Evolutionary conservation across 2,888 invertebrate species (phyloP).

Genomic region (Cinara cedri): DNA sequence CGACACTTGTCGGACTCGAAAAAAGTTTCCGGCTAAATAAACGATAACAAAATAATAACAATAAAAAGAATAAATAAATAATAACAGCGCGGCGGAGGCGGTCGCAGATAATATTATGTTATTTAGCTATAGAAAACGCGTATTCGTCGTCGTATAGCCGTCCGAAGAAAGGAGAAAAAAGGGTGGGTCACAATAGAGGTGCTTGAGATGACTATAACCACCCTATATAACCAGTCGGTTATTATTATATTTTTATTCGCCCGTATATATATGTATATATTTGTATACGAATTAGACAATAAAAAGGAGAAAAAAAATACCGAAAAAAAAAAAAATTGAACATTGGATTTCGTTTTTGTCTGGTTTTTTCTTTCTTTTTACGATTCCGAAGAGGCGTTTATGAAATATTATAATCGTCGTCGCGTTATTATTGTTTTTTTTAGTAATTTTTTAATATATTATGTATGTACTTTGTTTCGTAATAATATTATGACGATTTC

Average conservation of each 20-base stretch:
- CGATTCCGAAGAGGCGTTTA: slow-evolving; percentile 36
- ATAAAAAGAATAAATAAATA: slow-evolving; percentile 1
- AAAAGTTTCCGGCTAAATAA: slow-evolving; percentile 12
- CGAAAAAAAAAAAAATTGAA: slow-evolving; percentile 34
- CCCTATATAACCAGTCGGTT: slow-evolving; percentile 39
- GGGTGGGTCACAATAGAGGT: slow-evolving; percentile 50
- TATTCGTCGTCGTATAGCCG: slow-evolving; percentile 21
- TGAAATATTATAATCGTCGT: slow-evolving; percentile 36
- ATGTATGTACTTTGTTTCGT: no score
- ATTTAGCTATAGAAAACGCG: slow-evolving; percentile 10
- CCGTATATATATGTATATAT: no score
- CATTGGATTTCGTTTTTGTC: slow-evolving; percentile 45
- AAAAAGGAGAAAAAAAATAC: background rate
- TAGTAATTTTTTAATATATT: no score
- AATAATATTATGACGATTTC: no score
- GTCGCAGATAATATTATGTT: background rate
- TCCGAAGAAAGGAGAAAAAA: slow-evolving; percentile 19
- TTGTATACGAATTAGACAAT: slow-evolving; percentile 44
- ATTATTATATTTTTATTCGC: slow-evolving; percentile 48
- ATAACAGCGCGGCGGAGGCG: background rate
- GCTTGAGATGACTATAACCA: slow-evolving; percentile 45
- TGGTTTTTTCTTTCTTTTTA: slow-evolving; percentile 25
- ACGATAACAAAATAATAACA: background rate
- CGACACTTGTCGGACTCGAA: slow-evolving; percentile 30
- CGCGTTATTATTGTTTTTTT: no score